Evolutionary conservation across 2,797 vertebrate species (phyloP), one percentile per base, ranked within the genome.

Genomic region (Tragopan temminckii): DNA sequence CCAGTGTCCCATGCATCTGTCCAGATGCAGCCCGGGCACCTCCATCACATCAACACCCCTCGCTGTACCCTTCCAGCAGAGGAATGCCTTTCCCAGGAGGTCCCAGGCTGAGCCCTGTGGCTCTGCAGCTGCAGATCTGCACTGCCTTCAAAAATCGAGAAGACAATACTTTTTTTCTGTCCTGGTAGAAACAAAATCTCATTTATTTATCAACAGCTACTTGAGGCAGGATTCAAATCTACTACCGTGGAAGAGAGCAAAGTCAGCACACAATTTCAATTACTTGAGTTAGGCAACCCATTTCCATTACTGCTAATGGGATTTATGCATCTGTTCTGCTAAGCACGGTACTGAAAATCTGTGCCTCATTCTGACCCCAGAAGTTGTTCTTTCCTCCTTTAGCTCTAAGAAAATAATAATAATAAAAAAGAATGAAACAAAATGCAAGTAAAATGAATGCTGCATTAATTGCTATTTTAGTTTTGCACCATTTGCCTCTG

Each of bases 221-320:
- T 21, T 57, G 35, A 84, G 19, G 50, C 35, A 38, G 46, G 35
- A 69, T 71, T 78, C 62, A 71, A 66, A 89, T 45, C 59, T 38
- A 57, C 69, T 40, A 13, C 40, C 5, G 38, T 78, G 40, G 38
- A 66, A 71, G 38, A 89, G 42, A 88, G 80, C 55, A 35, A 83
- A 83, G 59, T 93, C 88, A 91, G 88, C 81, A 83, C 38, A 38
- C 17, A 75, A 69, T 69, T 93, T 90, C 83, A 90, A 91, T 93
- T 88, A 83, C 42, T 83, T 58, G 59, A 33, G 67, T 72, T 79
- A 88, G 45, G 64, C 31, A 94, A 53, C 25, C 42, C 7, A 72
- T 91, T 93, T 81, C 93, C 27, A 52, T 94, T 84, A 76, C 55
- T 81, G 63, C 25, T 88, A 84, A 93, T 84, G 74, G 85, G 66